A percentile compares a stretch with the other conserved stretches of the same genome.
phyloP scores from a whole-genome alignment of 1,140 invertebrate genomes.

The Drosophila nigromelanica region DNA sequence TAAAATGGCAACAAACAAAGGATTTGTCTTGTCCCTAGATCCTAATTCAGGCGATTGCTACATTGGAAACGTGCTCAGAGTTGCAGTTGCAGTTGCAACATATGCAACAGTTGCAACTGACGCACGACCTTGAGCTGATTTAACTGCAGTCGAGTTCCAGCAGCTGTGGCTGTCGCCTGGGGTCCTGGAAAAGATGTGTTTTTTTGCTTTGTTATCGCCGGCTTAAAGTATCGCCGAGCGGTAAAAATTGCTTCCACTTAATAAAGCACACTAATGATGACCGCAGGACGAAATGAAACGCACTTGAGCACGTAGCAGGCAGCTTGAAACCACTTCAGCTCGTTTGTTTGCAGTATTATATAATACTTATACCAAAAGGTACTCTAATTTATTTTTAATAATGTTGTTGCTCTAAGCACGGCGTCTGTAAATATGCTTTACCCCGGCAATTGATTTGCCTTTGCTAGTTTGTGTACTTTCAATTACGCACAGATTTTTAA shows the following conservation, averaged over 20 bases:
- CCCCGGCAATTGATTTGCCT: constrained; percentile 51
- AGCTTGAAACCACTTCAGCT: constrained; percentile 46
- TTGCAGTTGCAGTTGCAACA: constrained; percentile 27
- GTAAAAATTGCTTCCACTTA: constrained; percentile 71
- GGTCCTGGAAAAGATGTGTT: constrained; percentile 7
- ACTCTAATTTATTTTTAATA: constrained; percentile 81
- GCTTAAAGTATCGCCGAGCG: constrained; percentile 31
- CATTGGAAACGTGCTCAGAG: constrained; percentile 22
- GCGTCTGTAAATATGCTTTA: constrained; percentile 53
- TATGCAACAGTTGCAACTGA: constrained; percentile 28
- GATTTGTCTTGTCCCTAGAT: constrained; percentile 14
- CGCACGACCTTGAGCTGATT: constrained; percentile 47
- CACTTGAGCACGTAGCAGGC: constrained; percentile 73
- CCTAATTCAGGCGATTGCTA: constrained; percentile 16
- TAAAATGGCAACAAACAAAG: constrained; percentile 34
- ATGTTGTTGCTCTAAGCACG: constrained; percentile 53
- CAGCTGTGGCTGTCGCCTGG: constrained; percentile 20
- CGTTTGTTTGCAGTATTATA: constrained; percentile 50
- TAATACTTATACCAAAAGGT: constrained; percentile 30
- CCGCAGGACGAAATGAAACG: constrained; percentile 69
- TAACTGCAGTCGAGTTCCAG: constrained; percentile 20
- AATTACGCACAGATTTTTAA: constrained; percentile 56
- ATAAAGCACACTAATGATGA: constrained; percentile 81
- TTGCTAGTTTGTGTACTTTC: constrained; percentile 73
- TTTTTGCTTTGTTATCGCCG: constrained; percentile 14